Evolutionary conservation across 2,797 vertebrate genomes (phyloP), one percentile per base, ranked within the genome.

Genomic region (Sebastes vulpes): DNA sequence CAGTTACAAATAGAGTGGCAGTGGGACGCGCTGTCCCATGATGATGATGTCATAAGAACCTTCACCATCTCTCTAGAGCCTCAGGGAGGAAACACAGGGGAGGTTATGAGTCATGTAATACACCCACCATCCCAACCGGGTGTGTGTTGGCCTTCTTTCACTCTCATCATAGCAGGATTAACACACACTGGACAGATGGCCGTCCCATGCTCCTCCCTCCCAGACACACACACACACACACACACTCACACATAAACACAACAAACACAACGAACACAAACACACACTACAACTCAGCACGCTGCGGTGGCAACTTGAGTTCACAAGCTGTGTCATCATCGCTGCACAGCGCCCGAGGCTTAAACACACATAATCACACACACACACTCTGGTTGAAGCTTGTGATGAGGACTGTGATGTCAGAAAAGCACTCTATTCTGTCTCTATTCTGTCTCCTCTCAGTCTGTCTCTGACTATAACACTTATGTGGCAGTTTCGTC

Each of bases 141-240:
- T 71, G 77, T 59, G 72, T 42, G 73, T 68, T 58, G 82, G 66
- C 85, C 80, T 89, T 73, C 80, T 66, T 74, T 90, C 31, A 29
- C 83, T 86, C 82, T 90, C 90, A 86, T 89, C 86, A 89, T 79
- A 52, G 88, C 85, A 26, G 91, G 93, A 93, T 93, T 94, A 94
- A 83, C 89, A 88, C 77, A 72, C 74, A 89, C 81, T 81, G 91
- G 88, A 93, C 92, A 94, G 92, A 94, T 94, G 93, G 93, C 82
- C 18, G 21, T 63, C 54, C 26, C 58, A 82, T 78, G 82, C 90
- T 69, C 84, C 87, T 67, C 88, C 81, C 70, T 66, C 78, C 48
- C 60, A 70, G 72, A 53, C 77, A 23, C 52, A 61, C 14, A 73
- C 52, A 72, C 52, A 50, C 67, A 73, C 52, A 69, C 50, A 50